Evolutionary conservation across 1,140 invertebrate genomes (phyloP), one percentile per base, ranked within the genome.

Genomic region (Mactra quadrangularis): DNA sequence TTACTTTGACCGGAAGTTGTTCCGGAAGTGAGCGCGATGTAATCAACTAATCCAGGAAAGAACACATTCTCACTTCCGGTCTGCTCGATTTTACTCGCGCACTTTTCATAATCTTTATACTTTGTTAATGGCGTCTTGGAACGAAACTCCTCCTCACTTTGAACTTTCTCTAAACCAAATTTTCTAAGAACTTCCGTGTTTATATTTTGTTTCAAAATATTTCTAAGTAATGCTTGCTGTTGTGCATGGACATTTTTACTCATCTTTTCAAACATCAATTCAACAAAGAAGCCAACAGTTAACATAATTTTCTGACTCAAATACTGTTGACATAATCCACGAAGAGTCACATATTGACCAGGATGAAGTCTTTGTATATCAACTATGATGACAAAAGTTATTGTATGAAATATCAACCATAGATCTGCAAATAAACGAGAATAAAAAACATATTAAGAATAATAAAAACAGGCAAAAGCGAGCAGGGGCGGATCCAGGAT

Each of bases 1-100:
- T 82, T 82, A 22, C 78, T 82, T 22, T 41, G 57, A 31, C 78
- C 78, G 35, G 52, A 50, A 31, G 78, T 60, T n/a, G 78, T 72
- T 19, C 78, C 78, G 6, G 78, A 82, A 25, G 78, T 82, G 9
- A 33, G 27, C n/a, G 78, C 78, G 22, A 82, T 82, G 41, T 60
- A 82, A 52, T 82, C 78, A 25, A 50, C 57, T 22, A 71, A 29
- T 45, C 78, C 78, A 13, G 55, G 66, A 47, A 82, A 82, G 66
- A 82, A 62, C 1, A 72, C 78, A 35, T 82, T 62, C 22, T 17
- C 15, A 6, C n/a, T 33, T 35, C 57, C 78, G 22, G 17, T 35
- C 27, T 72, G 38, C 3, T 59, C 53, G 25, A 82, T 59, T 7
- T 22, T 29, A 17, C 47, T 33, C 2, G 6, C 38, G 57, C 50